Percentiles rank a stretch among this genome's conserved stretches.
phyloP scores from a whole-genome alignment of 2,797 vertebrate species.

The Lepidocolaptes lacrymiger region DNA sequence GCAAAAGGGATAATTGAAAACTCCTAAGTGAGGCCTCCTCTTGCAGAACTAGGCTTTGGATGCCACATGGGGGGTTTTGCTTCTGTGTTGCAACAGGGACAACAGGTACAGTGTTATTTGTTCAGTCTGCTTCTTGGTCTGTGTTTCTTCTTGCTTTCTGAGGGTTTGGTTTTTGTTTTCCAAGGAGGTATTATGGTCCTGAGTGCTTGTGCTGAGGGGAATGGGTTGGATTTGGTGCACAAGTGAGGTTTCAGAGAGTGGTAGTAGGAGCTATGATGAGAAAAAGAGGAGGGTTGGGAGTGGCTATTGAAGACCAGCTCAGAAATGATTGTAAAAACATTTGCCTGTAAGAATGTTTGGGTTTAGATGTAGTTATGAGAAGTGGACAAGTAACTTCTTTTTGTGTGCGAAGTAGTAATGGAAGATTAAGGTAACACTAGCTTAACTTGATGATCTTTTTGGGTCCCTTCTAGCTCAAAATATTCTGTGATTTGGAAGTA shows the following conservation, averaged over 20 bases:
- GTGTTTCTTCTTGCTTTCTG: background rate
- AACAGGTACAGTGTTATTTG: background rate
- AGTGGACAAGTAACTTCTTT: background rate
- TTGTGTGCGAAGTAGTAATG: background rate
- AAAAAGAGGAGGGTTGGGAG: background rate
- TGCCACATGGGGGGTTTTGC: rapidly evolving
- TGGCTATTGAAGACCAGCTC: background rate
- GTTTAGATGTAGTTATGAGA: background rate
- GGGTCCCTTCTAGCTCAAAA: background rate
- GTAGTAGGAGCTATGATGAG: background rate
- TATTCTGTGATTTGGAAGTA: background rate
- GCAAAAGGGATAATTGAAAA: background rate
- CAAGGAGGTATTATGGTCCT: rapidly evolving
- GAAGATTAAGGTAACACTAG: background rate
- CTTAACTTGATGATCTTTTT: background rate
- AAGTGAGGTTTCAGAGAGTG: background rate
- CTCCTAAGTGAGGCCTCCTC: rapidly evolving
- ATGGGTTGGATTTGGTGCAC: background rate
- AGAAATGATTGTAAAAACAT: background rate
- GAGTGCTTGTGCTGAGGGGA: rapidly evolving
- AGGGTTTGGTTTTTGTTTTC: background rate
- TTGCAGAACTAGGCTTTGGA: background rate
- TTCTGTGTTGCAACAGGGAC: rapidly evolving
- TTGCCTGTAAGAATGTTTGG: background rate
- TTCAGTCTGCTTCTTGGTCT: rapidly evolving